These are phyloP conservation scores for Engystomops pustulosus DNA, from an alignment of 2,113 vertebrate genomes.

Conservation along the genomic window DNA sequence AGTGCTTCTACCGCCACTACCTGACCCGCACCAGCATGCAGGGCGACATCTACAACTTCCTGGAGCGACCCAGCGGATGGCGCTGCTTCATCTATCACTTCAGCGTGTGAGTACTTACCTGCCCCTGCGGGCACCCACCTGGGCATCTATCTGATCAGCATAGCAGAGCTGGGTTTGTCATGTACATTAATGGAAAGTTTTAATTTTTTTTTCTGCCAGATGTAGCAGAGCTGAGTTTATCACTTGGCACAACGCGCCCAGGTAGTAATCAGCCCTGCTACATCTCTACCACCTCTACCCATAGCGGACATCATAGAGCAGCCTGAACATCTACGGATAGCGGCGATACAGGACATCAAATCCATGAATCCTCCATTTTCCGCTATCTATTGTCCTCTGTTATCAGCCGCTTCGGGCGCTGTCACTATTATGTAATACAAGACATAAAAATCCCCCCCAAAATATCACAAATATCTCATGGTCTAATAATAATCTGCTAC, in stretches of 20 bases:
- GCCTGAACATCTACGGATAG: no score
- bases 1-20: constrained; percentile 76
- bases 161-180: background rate
- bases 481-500: no score
- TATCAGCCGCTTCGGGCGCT: no score
- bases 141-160: no score
- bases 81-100: constrained; percentile 91
- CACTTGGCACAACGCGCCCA: no score
- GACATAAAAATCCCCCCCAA: no score
- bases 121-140: background rate
- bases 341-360: no score
- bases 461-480: no score
- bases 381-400: no score
- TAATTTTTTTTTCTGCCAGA: background rate
- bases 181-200: background rate
- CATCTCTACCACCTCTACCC: background rate
- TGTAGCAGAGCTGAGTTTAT: background rate
- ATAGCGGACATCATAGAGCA: no score
- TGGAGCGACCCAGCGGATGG: constrained; percentile 86
- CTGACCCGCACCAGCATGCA: constrained; percentile 83
- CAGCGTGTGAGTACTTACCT: constrained; percentile 84
- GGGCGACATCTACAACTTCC: constrained; percentile 90
- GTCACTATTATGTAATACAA: no score
- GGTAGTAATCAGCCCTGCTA: constrained; percentile 15
- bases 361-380: no score